Evolutionary conservation across 2,888 invertebrate species (phyloP).

Genomic region (Epistrophella euchroma): DNA sequence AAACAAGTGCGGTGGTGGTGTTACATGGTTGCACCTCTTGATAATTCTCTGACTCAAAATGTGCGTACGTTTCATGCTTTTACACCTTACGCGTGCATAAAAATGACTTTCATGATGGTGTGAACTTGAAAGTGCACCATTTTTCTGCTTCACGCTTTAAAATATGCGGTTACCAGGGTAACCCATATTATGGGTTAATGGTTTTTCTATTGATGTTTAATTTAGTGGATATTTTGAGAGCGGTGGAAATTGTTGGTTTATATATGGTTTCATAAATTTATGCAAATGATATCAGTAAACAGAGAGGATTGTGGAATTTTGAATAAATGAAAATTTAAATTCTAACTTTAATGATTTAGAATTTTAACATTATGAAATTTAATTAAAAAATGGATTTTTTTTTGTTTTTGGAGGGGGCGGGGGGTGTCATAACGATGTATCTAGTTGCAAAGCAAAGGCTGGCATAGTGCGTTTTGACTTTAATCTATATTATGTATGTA

Average conservation of each 20-base stretch:
- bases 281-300: too few species aligned
- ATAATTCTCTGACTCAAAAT: not conserved
- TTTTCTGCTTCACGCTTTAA: conserved; percentile 20
- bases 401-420: too few species aligned
- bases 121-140: conserved; percentile 16
- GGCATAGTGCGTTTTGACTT: too few species aligned
- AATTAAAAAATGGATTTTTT: not conserved
- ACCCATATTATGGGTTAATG: conserved; percentile 3
- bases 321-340: not conserved
- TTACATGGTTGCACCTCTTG: conserved; percentile 15
- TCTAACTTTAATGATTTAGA: not conserved
- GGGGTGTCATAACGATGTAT: too few species aligned
- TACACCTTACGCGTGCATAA: conserved; percentile 11
- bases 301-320: not conserved
- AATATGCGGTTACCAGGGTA: not conserved
- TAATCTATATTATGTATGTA: too few species aligned
- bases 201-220: conserved; percentile 33
- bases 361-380: not conserved
- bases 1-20: conserved; percentile 11
- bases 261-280: not conserved
- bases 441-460: too few species aligned
- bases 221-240: conserved; percentile 13
- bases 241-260: conserved; percentile 1
- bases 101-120: not conserved
- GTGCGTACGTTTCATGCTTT: not conserved